Conservation (phyloP, 2,113 vertebrate species). For the Pelusios castaneus region DNA sequence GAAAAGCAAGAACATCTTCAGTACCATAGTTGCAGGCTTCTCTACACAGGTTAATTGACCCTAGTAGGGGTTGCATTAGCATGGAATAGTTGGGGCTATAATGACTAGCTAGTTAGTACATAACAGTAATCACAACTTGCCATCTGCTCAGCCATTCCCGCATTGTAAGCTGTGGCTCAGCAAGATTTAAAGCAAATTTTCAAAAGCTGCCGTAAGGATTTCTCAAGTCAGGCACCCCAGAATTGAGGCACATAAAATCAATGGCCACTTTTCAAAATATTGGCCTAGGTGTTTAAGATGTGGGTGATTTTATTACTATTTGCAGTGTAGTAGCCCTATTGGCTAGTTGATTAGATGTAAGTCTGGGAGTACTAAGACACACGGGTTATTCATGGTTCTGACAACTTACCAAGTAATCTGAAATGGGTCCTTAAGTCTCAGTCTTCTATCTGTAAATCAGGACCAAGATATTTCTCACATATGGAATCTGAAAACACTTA, state of each 20-base stretch:
- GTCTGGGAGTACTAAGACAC: not conserved
- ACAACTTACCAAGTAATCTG: not conserved
- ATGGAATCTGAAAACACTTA: not conserved
- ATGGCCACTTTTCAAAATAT: not conserved
- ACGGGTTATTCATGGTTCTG: not conserved
- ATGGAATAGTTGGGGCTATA: not conserved
- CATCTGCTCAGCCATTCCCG: not conserved
- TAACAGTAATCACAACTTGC: not conserved
- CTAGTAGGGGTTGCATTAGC: not conserved
- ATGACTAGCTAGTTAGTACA: not conserved
- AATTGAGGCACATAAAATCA: not conserved
- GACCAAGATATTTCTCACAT: not conserved
- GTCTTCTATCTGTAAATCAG: not conserved
- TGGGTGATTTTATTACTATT: not conserved
- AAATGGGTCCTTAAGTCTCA: not conserved
- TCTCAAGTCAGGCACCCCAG: not conserved
- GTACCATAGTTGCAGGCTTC: rapidly evolving
- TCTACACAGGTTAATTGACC: constrained; percentile 57
- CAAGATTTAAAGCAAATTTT: not conserved
- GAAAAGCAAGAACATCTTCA: not conserved
- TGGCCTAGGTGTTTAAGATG: not conserved
- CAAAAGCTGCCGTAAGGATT: not conserved
- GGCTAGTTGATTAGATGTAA: not conserved
- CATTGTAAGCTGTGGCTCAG: not conserved
- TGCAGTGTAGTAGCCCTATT: not conserved